Evolutionary conservation across 2,888 invertebrate genomes (phyloP), one percentile per base, ranked within the genome.

Genomic region (Cenopis cana): DNA sequence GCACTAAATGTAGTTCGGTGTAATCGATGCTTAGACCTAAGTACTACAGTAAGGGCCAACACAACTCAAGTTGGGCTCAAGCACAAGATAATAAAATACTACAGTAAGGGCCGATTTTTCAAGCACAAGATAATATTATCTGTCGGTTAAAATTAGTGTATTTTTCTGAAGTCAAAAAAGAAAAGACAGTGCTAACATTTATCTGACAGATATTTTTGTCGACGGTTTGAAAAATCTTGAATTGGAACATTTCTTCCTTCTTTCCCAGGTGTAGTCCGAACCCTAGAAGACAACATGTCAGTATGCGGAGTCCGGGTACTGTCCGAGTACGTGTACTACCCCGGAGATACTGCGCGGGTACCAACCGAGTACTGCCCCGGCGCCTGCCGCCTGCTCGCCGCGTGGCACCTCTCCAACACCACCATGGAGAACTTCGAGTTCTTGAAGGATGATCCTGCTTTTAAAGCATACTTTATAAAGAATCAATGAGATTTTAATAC

Each of bases 381-480:
- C 1, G 80, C 88, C 1, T 93, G 92, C 77, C 89, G 84, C 74
- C 82, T 93, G 1, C 82, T 89, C 1, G 81, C 89, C 0, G 92
- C 90, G 0, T 93, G 93, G 93, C 90, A 93, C 68, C 76, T 93
- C 36, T 85, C 91, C 17, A 92, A 93, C 72, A 68, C 79, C 0
- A 85, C 88, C 11, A 81, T 92, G 60, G 91, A 92, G 73, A 90
- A 91, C 75, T 92, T 89, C 74, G 92, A 90, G 73, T 90, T 88
- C 74, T 79, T 93, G 29, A 89, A 87, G 71, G 84, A 86, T 52
- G 90, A 92, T 71, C 76, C 76, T 0, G 82, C 77, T 12, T 92
- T 93, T 72, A 89, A 88, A 73, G 88, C 88, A 33, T 88, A 81
- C 73, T 90, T 90, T 62, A 81, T 90, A 55, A 84, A 82, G 67